phyloP scores from a whole-genome alignment of 2,888 invertebrate genomes.

The Andricus curvator region DNA sequence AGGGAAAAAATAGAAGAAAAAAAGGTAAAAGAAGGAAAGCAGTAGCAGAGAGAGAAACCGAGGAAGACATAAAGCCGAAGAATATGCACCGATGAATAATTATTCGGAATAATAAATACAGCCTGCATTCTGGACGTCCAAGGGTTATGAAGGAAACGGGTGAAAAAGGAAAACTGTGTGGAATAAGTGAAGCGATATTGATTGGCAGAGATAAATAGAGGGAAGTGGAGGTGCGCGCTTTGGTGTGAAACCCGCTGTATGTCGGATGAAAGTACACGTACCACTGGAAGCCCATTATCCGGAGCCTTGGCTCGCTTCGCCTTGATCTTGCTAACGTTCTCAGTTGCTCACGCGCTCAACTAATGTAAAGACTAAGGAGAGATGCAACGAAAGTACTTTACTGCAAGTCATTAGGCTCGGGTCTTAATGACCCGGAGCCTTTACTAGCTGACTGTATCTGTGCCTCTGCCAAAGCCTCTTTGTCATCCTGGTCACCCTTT shows the following conservation, averaged over 20 bases:
- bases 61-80: slow-evolving; percentile 23
- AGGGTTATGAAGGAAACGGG: neutral
- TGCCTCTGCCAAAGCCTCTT: neutral
- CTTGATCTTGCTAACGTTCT: slow-evolving; percentile 51
- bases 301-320: slow-evolving; percentile 47
- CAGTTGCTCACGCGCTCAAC: slow-evolving; percentile 29
- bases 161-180: slow-evolving; percentile 19
- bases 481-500: neutral
- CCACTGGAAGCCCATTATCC: slow-evolving; percentile 52
- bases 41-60: slow-evolving; percentile 2
- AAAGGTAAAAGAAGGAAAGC: neutral
- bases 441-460: neutral
- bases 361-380: slow-evolving; percentile 42
- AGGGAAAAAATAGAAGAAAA: neutral
- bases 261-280: slow-evolving; percentile 55
- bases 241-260: slow-evolving; percentile 57
- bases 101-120: slow-evolving; percentile 35
- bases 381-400: slow-evolving; percentile 51
- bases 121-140: neutral
- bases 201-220: slow-evolving; percentile 42
- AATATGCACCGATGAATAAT: slow-evolving; percentile 29
- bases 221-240: slow-evolving; percentile 43
- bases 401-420: slow-evolving; percentile 53
- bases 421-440: slow-evolving; percentile 50
- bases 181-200: slow-evolving; percentile 25